Evolutionary conservation across 2,797 vertebrate genomes (phyloP).

Genomic region (Enteromius radiatus): DNA sequence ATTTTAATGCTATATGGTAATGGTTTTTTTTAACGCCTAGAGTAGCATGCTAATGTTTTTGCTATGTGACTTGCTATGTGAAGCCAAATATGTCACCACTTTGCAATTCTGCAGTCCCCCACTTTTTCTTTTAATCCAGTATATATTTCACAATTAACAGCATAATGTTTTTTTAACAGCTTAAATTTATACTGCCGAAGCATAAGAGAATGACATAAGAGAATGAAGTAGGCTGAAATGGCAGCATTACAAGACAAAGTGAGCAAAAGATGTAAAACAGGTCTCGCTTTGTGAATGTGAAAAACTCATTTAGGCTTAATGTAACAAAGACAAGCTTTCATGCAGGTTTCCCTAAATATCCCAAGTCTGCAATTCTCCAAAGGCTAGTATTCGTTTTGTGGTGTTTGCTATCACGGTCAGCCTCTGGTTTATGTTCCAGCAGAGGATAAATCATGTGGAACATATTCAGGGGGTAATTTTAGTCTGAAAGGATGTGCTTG

Average conservation of each 20-base stretch:
- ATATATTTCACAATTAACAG: slow-evolving; percentile 9
- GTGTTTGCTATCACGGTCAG: slow-evolving; percentile 27
- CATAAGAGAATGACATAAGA: not conserved
- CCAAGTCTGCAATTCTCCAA: slow-evolving; percentile 47
- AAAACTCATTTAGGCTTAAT: slow-evolving; percentile 34
- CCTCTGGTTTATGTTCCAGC: slow-evolving; percentile 56
- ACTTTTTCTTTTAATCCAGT: not conserved
- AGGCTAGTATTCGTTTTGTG: slow-evolving; percentile 40
- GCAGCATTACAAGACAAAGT: slow-evolving; percentile 25
- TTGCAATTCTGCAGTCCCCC: slow-evolving; percentile 1
- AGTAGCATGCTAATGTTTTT: not conserved
- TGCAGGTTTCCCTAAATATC: slow-evolving; percentile 54
- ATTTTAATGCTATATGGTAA: too few relatives aligned
- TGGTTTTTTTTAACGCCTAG: not conserved
- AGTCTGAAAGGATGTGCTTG: slow-evolving; percentile 40
- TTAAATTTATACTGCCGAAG: slow-evolving; percentile 10
- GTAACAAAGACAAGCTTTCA: slow-evolving; percentile 42
- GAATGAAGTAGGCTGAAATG: slow-evolving; percentile 6
- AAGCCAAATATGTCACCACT: not conserved
- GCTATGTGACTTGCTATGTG: not conserved
- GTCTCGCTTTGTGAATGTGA: slow-evolving; percentile 21
- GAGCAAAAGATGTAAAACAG: slow-evolving; percentile 24
- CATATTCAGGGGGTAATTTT: slow-evolving; percentile 43
- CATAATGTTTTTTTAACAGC: not conserved
- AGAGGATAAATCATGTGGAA: slow-evolving; percentile 38